A percentile compares a stretch with the other conserved stretches of the same genome.
These are phyloP conservation scores for Drosophila neotestacea DNA, from an alignment of 2,888 invertebrate species.

Conservation along the genomic window DNA sequence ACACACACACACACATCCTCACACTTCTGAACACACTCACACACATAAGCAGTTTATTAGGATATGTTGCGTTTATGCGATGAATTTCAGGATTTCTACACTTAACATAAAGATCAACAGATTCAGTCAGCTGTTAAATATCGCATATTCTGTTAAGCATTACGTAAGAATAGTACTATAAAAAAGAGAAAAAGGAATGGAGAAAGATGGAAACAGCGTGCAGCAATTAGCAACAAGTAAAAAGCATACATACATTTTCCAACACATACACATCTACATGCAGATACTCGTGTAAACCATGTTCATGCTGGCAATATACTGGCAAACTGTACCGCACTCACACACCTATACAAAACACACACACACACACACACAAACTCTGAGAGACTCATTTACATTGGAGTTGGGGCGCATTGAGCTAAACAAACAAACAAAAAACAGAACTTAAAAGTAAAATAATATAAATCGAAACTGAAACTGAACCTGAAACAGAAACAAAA, in stretches of 20 bases:
- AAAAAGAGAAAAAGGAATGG: background rate
- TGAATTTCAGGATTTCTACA: conserved; percentile 2
- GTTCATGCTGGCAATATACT: conserved; percentile 12
- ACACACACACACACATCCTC: background rate
- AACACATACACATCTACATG: conserved; percentile 32
- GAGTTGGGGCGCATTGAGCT: conserved; percentile 83
- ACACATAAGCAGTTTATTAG: background rate
- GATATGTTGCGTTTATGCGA: conserved; percentile 4
- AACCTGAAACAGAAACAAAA: conserved; percentile 19
- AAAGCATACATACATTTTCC: conserved; percentile 46
- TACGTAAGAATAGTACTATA: background rate
- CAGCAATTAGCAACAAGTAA: conserved; percentile 31
- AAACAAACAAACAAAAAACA: conserved; percentile 22
- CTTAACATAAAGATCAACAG: background rate
- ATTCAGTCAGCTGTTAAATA: conserved; percentile 1
- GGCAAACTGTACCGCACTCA: conserved; percentile 35
- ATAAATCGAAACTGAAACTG: conserved; percentile 28
- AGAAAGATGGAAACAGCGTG: background rate
- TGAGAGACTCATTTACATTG: conserved; percentile 59
- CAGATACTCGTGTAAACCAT: conserved; percentile 12
- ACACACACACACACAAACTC: conserved; percentile 31
- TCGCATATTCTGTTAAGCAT: background rate
- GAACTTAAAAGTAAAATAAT: conserved; percentile 29
- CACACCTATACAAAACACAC: conserved; percentile 1
- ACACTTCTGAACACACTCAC: background rate